Percentiles rank a stretch among this genome's conserved stretches.
These are phyloP conservation scores for Pseudolycoriella hygida DNA, from an alignment of 2,888 invertebrate genomes.

Conservation along the genomic window DNA sequence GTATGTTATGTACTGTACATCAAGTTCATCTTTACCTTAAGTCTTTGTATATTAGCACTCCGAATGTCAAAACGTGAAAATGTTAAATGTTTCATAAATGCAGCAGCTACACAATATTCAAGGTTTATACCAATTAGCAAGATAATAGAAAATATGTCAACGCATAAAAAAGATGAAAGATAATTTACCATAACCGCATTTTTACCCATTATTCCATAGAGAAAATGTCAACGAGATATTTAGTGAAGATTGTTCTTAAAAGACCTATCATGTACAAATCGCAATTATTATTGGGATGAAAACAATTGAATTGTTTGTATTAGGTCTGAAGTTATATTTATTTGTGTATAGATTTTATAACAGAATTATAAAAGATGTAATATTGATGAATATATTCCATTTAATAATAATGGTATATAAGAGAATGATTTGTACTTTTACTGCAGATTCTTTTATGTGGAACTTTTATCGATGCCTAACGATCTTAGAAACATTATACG, in stretches of 20 bases:
- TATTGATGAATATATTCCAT: background rate
- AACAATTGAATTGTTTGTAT: slow-evolving; percentile 13
- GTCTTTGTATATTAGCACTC: too few relatives aligned
- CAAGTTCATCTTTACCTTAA: too few relatives aligned
- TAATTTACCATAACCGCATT: too few relatives aligned
- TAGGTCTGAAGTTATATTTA: slow-evolving; percentile 7
- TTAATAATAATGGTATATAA: slow-evolving; percentile 12
- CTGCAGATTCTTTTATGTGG: slow-evolving; percentile 6
- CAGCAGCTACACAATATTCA: background rate
- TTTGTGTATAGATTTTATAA: background rate
- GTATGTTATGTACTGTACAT: too few relatives aligned
- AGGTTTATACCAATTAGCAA: slow-evolving; percentile 14
- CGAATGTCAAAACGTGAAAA: too few relatives aligned
- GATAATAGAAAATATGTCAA: slow-evolving; percentile 16
- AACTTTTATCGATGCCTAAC: background rate
- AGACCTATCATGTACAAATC: slow-evolving; percentile 9
- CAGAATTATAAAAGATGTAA: background rate
- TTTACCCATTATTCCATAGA: too few relatives aligned
- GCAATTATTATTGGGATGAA: slow-evolving; percentile 10
- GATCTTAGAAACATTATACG: background rate
- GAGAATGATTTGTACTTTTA: slow-evolving; percentile 13
- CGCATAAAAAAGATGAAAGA: slow-evolving; percentile 5
- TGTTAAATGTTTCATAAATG: too few relatives aligned
- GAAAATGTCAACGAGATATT: background rate
- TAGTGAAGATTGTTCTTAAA: background rate